Evolutionary conservation across 1,140 invertebrate species (phyloP).

Genomic region (Sinonovacula constricta): DNA sequence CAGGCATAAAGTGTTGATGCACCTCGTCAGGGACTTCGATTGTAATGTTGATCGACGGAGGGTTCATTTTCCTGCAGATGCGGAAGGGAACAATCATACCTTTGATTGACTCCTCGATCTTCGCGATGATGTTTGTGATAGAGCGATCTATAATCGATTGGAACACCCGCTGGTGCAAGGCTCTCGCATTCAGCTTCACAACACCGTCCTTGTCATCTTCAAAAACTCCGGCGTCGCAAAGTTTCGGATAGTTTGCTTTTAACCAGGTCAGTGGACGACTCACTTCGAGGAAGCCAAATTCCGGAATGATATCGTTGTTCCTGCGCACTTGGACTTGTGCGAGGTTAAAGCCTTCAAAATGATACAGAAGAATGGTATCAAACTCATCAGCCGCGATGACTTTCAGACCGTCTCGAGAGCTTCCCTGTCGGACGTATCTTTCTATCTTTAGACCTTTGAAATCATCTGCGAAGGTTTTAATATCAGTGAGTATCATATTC

Average conservation of each 20-base stretch:
- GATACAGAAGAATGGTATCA: slow-evolving; percentile 24
- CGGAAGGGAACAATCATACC: too few species aligned
- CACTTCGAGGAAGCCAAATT: neutral
- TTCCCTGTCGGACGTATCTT: slow-evolving; percentile 34
- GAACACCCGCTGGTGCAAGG: slow-evolving; percentile 15
- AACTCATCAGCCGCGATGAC: slow-evolving; percentile 39
- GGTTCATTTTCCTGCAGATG: slow-evolving; percentile 29
- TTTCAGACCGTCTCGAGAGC: slow-evolving; percentile 34
- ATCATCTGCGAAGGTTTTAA: neutral
- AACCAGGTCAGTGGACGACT: neutral
- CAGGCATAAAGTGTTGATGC: neutral
- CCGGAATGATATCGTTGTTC: neutral
- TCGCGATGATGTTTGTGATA: slow-evolving; percentile 7
- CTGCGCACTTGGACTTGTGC: neutral
- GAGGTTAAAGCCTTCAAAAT: slow-evolving; percentile 22
- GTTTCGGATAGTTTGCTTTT: neutral
- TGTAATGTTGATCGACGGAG: slow-evolving; percentile 25
- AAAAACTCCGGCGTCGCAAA: neutral
- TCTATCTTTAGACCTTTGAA: slow-evolving; percentile 1
- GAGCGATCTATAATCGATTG: slow-evolving; percentile 27
- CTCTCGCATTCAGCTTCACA: slow-evolving; percentile 15
- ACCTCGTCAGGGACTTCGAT: slow-evolving; percentile 11
- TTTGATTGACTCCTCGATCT: neutral
- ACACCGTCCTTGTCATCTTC: neutral
- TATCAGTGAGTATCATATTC: slow-evolving; percentile 4